Evolutionary conservation across 2,113 vertebrate species (phyloP).

Genomic region (Leptodactylus fuscus): DNA sequence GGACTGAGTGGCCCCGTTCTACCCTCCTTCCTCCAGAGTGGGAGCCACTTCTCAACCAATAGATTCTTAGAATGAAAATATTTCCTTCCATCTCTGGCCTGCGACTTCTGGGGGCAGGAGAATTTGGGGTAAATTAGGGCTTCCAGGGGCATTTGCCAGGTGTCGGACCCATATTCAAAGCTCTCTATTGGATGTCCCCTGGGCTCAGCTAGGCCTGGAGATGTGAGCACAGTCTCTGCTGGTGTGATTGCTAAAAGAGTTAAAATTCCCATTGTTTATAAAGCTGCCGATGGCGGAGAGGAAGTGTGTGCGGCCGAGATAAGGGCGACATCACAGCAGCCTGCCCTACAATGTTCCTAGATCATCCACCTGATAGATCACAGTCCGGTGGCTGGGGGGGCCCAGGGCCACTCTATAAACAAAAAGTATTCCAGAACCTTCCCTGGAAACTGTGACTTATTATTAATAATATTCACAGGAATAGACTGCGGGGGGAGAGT

Average conservation of each 20-base stretch:
- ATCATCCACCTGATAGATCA: conserved; percentile 20
- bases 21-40: too few relatives aligned
- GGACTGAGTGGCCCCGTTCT: too few relatives aligned
- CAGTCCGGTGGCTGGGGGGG: neutral
- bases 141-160: too few relatives aligned
- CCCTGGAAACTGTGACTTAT: conserved; percentile 34
- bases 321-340: conserved; percentile 4
- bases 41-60: too few relatives aligned
- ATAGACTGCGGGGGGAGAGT: neutral
- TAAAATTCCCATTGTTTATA: conserved; percentile 30
- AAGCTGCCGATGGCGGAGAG: conserved; percentile 18
- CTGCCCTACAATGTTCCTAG: neutral
- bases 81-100: too few relatives aligned
- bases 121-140: too few relatives aligned
- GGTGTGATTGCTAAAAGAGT: conserved; percentile 30
- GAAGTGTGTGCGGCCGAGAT: conserved; percentile 50
- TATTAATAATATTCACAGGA: neutral
- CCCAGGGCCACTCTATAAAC: neutral
- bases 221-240: too few relatives aligned
- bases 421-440: neutral
- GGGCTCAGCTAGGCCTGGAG: too few relatives aligned
- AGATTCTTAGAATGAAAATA: too few relatives aligned
- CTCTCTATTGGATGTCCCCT: too few relatives aligned
- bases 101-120: too few relatives aligned
- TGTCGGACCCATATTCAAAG: too few relatives aligned